Percentiles rank a stretch among this genome's conserved stretches.
Evolutionary conservation across 2,888 invertebrate species (phyloP).

Genomic region (Dione vanillae): DNA sequence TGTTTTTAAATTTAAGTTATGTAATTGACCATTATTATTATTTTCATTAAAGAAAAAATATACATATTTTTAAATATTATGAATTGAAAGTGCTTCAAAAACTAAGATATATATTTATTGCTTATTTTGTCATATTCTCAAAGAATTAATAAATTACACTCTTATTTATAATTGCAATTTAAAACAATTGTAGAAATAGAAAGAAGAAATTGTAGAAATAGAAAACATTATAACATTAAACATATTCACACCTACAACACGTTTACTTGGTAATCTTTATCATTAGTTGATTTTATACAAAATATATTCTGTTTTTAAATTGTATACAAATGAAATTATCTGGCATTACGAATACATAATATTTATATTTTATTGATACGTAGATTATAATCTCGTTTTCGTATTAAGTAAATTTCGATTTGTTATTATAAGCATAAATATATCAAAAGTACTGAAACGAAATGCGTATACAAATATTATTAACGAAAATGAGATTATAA

Average conservation of each 20-base stretch:
- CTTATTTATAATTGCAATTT: too few species aligned
- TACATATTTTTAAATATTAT: background rate
- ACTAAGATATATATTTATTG: background rate
- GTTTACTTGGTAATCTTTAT: background rate
- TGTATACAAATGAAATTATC: background rate
- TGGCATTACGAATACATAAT: background rate
- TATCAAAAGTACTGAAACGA: background rate
- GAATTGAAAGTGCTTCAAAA: conserved; percentile 8
- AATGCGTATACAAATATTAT: background rate
- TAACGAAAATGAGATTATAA: conserved; percentile 12
- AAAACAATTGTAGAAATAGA: too few species aligned
- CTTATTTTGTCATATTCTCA: background rate
- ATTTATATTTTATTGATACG: background rate
- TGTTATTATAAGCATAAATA: background rate
- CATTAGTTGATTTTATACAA: too few species aligned
- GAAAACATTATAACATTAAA: background rate
- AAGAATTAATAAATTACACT: too few species aligned
- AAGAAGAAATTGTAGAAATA: too few species aligned
- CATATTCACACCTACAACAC: background rate
- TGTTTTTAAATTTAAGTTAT: background rate
- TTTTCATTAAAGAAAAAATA: background rate
- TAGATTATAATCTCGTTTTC: conserved; percentile 17
- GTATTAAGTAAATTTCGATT: background rate
- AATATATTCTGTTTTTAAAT: too few species aligned
- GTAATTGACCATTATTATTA: background rate